Conservation (phyloP, 1,140 invertebrate species). For the Drosophila orosa region DNA sequence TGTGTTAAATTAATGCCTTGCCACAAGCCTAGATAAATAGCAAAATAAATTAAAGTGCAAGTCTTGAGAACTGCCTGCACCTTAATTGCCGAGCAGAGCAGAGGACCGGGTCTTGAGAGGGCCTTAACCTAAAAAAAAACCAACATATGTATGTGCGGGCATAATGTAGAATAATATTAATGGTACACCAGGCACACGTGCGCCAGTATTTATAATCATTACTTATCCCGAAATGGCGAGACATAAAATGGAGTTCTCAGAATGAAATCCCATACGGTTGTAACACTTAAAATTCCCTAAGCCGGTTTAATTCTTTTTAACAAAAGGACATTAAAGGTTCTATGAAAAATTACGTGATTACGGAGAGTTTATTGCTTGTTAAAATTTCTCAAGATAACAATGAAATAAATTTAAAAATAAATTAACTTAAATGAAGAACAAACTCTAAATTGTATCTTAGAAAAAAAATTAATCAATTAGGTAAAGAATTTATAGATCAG, state of each 20-base stretch:
- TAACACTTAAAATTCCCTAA: background rate
- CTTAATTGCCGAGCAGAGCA: conserved; percentile 41
- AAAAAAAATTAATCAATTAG: background rate
- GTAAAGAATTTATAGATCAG: background rate
- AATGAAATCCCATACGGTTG: conserved; percentile 13
- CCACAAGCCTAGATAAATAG: conserved; percentile 60
- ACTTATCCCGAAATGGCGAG: conserved; percentile 20
- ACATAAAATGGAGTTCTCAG: conserved; percentile 19
- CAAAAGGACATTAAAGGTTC: background rate
- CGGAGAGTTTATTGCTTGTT: conserved; percentile 1
- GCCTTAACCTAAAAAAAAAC: conserved; percentile 37
- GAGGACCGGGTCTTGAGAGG: conserved; percentile 18
- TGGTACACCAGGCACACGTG: conserved; percentile 31
- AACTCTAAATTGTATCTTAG: background rate
- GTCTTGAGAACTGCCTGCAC: conserved; percentile 22
- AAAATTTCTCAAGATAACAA: background rate
- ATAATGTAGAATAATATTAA: conserved; percentile 30
- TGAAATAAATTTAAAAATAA: background rate
- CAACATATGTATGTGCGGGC: background rate
- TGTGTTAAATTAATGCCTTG: conserved; percentile 47
- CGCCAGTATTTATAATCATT: conserved; percentile 25
- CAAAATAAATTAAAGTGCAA: conserved; percentile 54
- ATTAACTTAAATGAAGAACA: background rate
- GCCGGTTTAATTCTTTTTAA: background rate
- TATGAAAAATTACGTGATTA: conserved; percentile 4